Conservation (phyloP, 2,888 invertebrate species). For the Xylota sylvarum region DNA sequence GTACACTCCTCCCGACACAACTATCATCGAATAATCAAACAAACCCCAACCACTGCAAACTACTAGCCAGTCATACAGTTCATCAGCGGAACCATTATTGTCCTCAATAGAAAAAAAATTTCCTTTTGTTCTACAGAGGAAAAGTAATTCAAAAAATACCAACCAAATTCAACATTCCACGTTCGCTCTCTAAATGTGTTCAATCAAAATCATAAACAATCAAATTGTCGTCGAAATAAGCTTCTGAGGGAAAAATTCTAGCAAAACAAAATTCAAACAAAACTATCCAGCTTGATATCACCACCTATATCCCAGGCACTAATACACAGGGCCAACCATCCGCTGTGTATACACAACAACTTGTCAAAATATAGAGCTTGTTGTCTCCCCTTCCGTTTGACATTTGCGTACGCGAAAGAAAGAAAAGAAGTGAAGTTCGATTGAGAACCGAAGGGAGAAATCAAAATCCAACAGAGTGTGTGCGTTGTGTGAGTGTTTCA, state of each 20-base stretch:
- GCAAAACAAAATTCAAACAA: conserved; percentile 75
- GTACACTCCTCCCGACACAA: background rate
- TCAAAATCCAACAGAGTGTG: conserved; percentile 35
- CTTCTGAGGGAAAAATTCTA: conserved; percentile 65
- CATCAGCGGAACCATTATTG: conserved; percentile 64
- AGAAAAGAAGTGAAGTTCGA: conserved; percentile 51
- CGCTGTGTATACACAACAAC: conserved; percentile 41
- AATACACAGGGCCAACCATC: conserved; percentile 28
- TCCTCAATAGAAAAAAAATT: conserved; percentile 37
- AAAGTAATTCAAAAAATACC: conserved; percentile 22
- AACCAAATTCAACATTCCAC: conserved; percentile 33
- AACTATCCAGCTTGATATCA: conserved; percentile 44
- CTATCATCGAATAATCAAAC: conserved; percentile 15
- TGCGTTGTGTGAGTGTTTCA: conserved; percentile 73
- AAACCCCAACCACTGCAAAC: conserved; percentile 43
- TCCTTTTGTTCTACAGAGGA: conserved; percentile 18
- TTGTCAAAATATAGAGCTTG: conserved; percentile 61
- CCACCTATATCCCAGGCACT: too few relatives aligned
- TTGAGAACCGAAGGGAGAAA: conserved; percentile 62
- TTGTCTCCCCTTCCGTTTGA: conserved; percentile 66
- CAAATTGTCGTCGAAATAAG: conserved; percentile 48
- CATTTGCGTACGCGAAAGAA: conserved; percentile 67
- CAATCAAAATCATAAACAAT: conserved; percentile 21
- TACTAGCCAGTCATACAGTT: conserved; percentile 39
- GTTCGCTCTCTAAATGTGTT: conserved; percentile 23